phyloP scores from a whole-genome alignment of 1,140 invertebrate genomes.

The Drosophila athabasca region DNA sequence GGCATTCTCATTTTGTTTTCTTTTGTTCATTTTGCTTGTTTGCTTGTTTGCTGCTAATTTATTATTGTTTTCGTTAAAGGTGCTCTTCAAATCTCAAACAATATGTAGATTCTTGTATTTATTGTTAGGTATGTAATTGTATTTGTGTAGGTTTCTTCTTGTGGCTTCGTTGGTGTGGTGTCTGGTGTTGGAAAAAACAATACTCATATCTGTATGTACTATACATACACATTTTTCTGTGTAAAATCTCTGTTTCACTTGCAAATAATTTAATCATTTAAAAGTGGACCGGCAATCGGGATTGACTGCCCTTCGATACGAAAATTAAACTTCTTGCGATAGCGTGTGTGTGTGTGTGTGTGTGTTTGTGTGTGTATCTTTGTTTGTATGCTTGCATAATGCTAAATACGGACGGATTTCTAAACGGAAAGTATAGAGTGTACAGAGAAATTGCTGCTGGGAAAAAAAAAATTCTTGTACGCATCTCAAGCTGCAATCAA shows the following conservation, averaged over 20 bases:
- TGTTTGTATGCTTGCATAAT: conserved; percentile 55
- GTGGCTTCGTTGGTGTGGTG: background rate
- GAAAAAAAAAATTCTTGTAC: conserved; percentile 35
- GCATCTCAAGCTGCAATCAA: conserved; percentile 35
- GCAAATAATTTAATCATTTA: conserved; percentile 33
- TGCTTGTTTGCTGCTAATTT: conserved; percentile 61
- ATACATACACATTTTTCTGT: conserved; percentile 7
- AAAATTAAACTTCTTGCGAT: conserved; percentile 27
- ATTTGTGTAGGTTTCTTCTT: conserved; percentile 27
- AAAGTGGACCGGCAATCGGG: conserved; percentile 1
- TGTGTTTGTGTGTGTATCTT: conserved; percentile 39
- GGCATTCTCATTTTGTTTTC: conserved; percentile 35
- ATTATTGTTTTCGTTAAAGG: conserved; percentile 78
- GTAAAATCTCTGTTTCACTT: background rate
- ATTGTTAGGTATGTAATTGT: conserved; percentile 31
- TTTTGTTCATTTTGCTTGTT: conserved; percentile 26
- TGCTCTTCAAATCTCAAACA: conserved; percentile 72
- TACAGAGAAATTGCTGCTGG: conserved; percentile 54
- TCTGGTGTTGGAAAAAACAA: conserved; percentile 9
- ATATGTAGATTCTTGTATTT: conserved; percentile 38
- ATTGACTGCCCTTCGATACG: background rate
- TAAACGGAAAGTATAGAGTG: conserved; percentile 69
- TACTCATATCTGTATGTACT: background rate
- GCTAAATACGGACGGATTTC: conserved; percentile 79
- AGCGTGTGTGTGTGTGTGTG: conserved; percentile 31